Conservation (phyloP, 1,140 invertebrate genomes). For the Leptinotarsa texana region DNA sequence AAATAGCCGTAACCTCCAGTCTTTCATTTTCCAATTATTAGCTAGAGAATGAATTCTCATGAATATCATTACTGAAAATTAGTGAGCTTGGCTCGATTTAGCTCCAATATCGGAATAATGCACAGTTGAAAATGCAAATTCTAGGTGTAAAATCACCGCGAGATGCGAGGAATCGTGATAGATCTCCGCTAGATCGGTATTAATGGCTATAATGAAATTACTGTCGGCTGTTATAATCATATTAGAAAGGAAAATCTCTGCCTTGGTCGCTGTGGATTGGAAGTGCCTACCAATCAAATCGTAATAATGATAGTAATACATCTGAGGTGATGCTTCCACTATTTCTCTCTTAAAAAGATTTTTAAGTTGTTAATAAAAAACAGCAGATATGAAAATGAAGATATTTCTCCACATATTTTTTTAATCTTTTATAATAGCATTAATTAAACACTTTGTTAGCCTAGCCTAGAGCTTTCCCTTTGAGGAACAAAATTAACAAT, state of each 20-base stretch:
- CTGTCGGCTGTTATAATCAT: conserved; percentile 2
- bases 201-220: background rate
- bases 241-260: background rate
- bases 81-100: background rate
- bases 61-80: background rate
- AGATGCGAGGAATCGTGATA: conserved; percentile 3
- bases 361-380: too few species aligned
- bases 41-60: background rate
- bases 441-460: too few species aligned
- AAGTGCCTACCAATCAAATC: too few species aligned
- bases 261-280: background rate
- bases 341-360: too few species aligned
- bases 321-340: too few species aligned
- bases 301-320: too few species aligned
- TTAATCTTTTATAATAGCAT: too few species aligned
- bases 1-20: background rate
- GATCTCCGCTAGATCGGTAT: background rate
- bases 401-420: too few species aligned
- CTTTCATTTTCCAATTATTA: background rate
- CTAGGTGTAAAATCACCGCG: conserved; percentile 4
- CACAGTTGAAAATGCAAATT: background rate
- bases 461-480: too few species aligned
- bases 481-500: too few species aligned
- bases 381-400: too few species aligned
- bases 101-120: background rate